A percentile compares a stretch with the other conserved stretches of the same genome.
Evolutionary conservation across 2,888 invertebrate species (phyloP).

Genomic region (Apomyelois bistriatella): DNA sequence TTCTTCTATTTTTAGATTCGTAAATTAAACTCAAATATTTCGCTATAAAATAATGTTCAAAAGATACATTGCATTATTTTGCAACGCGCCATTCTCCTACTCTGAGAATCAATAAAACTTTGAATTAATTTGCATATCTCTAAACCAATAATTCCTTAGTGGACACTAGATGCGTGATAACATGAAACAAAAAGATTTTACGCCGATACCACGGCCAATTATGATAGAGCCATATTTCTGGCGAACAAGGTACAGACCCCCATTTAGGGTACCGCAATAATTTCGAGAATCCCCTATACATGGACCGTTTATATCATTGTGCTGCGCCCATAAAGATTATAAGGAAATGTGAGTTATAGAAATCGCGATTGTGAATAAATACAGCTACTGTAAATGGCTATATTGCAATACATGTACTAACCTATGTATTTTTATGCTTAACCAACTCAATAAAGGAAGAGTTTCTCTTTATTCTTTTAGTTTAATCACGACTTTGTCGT

Average conservation of each 20-base stretch:
- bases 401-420: not conserved
- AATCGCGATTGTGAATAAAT: not conserved
- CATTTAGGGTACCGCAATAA: constrained; percentile 6
- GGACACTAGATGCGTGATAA: constrained; percentile 4
- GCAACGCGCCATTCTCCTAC: not conserved
- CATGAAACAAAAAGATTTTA: constrained; percentile 15
- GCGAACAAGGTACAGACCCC: constrained; percentile 6
- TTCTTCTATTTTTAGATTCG: too few species aligned
- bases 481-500: too few species aligned
- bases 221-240: constrained; percentile 10
- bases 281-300: not conserved
- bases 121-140: constrained; percentile 4
- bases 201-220: constrained; percentile 3
- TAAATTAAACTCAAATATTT: too few species aligned
- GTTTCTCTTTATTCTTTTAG: too few species aligned
- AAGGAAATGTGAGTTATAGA: not conserved
- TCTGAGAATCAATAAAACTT: constrained; percentile 1
- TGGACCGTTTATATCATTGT: not conserved
- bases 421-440: not conserved
- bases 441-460: too few species aligned
- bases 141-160: not conserved
- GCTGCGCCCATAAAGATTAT: not conserved
- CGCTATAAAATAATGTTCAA: too few species aligned
- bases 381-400: not conserved
- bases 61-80: too few species aligned